Evolutionary conservation across 92 coral and sea anemone genomes (phyloP).

Genomic region (Bergia puertoricense): DNA sequence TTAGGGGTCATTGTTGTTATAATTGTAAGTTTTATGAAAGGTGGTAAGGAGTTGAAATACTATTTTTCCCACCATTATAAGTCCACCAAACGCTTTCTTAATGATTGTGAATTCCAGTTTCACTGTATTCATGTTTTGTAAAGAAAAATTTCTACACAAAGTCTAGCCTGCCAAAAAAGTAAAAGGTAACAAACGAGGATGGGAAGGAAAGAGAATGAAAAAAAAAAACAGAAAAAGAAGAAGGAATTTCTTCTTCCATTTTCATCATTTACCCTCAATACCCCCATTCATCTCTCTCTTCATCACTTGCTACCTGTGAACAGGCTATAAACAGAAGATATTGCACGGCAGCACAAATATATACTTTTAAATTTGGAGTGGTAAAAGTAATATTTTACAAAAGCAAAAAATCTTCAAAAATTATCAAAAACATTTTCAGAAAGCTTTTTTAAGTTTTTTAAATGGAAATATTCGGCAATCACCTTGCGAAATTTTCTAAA

Average conservation of each 20-base stretch:
- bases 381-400: no score
- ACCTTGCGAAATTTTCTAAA: neutral
- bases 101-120: neutral
- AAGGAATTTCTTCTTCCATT: neutral
- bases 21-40: neutral
- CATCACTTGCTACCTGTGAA: neutral
- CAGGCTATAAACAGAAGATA: neutral
- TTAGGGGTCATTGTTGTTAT: neutral
- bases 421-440: no score
- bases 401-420: no score
- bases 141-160: neutral
- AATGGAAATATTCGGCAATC: no score
- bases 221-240: neutral
- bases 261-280: no score
- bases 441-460: no score
- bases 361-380: no score
- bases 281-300: neutral
- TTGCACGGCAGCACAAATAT: no score
- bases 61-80: slow-evolving; percentile 14
- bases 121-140: neutral
- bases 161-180: neutral
- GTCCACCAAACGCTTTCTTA: neutral
- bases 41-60: neutral
- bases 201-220: no score
- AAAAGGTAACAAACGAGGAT: no score